phyloP scores from a whole-genome alignment of 2,797 vertebrate species.

The Otus scops region DNA sequence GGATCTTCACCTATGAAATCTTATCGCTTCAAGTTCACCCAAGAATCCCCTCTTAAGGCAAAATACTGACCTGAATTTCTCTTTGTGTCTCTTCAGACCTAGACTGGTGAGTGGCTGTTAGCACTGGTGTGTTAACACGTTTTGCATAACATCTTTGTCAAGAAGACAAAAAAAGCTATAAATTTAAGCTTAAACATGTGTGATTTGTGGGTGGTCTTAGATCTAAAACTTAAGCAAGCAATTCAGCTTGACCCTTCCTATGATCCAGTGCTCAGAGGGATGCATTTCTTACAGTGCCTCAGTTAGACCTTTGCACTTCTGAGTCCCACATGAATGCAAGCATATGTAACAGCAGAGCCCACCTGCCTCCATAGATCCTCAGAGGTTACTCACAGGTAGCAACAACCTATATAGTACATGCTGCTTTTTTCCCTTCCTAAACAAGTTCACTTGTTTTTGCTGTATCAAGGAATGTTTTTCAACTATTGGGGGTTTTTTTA shows the following conservation, averaged over 20 bases:
- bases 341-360: neutral
- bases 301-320: neutral
- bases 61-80: neutral
- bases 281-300: neutral
- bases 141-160: neutral
- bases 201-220: neutral
- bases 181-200: neutral
- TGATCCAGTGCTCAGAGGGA: neutral
- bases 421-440: neutral
- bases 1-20: neutral
- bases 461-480: neutral
- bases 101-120: neutral
- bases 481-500: fast-evolving
- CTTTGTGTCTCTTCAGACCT: neutral
- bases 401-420: neutral
- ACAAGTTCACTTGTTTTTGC: neutral
- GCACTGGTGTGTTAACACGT: neutral
- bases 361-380: neutral
- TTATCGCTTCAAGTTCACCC: neutral
- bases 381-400: neutral
- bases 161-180: neutral
- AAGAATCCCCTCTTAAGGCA: neutral
- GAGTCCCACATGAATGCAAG: neutral
- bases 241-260: neutral
- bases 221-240: neutral